phyloP scores from a whole-genome alignment of 2,113 vertebrate genomes.

The Callorhinus ursinus region DNA sequence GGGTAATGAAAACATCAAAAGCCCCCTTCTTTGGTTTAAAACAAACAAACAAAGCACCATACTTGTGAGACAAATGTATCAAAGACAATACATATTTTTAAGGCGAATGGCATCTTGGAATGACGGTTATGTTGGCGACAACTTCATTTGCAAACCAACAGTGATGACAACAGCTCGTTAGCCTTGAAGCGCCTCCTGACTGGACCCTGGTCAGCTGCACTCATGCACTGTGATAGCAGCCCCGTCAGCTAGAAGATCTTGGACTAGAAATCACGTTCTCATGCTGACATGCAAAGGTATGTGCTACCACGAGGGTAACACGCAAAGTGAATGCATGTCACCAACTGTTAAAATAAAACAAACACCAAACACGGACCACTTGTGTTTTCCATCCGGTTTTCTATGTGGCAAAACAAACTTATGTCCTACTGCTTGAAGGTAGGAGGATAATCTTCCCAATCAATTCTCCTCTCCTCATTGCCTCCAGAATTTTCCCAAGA shows the following conservation, averaged over 20 bases:
- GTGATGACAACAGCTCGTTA: neutral
- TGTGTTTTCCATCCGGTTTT: neutral
- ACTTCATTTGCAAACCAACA: neutral
- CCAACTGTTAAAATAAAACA: neutral
- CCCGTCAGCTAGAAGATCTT: too few relatives aligned
- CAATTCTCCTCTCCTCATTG: neutral
- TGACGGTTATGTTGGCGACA: neutral
- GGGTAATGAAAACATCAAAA: conserved; percentile 12
- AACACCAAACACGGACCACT: neutral
- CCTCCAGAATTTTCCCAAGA: neutral
- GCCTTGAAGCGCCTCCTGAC: neutral
- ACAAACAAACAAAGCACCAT: neutral
- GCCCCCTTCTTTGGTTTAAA: neutral
- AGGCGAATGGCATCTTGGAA: neutral
- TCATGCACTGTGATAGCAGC: neutral
- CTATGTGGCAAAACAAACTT: neutral
- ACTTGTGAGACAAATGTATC: conserved; percentile 6
- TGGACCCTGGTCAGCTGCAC: neutral
- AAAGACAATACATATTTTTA: neutral
- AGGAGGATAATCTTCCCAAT: neutral
- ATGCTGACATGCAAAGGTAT: neutral
- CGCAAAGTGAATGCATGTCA: neutral
- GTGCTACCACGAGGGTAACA: neutral
- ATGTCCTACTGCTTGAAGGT: neutral
- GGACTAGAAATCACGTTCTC: neutral